A percentile compares a stretch with the other conserved stretches of the same genome.
Conservation (phyloP, 2,113 vertebrate species). For the Notechis scutatus region DNA sequence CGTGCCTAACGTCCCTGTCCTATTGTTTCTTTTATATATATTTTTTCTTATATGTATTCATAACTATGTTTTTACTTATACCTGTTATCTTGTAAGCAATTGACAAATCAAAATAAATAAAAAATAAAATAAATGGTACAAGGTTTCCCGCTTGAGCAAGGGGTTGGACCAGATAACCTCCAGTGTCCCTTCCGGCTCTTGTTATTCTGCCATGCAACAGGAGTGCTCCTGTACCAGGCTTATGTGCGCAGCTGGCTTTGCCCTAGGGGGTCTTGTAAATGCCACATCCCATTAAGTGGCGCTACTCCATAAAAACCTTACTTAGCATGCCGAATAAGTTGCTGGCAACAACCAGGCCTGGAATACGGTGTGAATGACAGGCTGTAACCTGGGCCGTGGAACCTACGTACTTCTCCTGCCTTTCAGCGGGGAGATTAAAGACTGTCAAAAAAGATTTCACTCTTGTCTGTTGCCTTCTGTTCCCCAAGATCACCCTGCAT, state of each 20-base stretch:
- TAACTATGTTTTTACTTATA: too few species aligned
- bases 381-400: not conserved
- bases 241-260: not conserved
- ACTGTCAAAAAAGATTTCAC: not conserved
- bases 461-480: not conserved
- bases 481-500: not conserved
- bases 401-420: not conserved
- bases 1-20: too few species aligned
- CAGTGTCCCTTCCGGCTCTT: too few species aligned
- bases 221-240: not conserved
- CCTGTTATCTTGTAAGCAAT: too few species aligned
- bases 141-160: not conserved
- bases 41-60: too few species aligned
- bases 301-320: not conserved
- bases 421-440: not conserved
- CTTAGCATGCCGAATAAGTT: not conserved
- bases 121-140: too few species aligned
- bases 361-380: conserved; percentile 1
- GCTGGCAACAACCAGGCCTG: not conserved
- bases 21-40: too few species aligned
- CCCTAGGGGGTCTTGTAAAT: not conserved
- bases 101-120: too few species aligned
- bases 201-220: too few species aligned
- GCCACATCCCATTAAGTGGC: not conserved
- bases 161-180: too few species aligned